Conservation (phyloP, 2,113 vertebrate genomes). For the Notarius lentiginosus region DNA sequence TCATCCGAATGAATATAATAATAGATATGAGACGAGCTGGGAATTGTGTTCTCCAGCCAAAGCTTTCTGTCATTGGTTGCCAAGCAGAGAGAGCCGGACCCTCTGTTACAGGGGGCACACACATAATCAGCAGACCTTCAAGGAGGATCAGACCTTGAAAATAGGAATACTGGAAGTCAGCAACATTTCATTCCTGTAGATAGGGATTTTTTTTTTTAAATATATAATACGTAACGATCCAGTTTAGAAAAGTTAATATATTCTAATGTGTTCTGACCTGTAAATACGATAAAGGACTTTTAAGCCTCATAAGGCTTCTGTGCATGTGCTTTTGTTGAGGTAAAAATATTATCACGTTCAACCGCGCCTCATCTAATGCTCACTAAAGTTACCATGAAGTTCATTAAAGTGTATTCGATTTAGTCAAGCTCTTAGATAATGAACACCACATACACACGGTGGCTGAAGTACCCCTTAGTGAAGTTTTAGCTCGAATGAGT, state of each 20-base stretch:
- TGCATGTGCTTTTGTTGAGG: constrained; percentile 20
- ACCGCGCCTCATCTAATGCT: background rate
- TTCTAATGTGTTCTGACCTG: background rate
- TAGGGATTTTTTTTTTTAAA: background rate
- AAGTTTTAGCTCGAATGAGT: background rate
- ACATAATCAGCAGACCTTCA: background rate
- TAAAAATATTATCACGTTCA: background rate
- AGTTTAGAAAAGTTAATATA: background rate
- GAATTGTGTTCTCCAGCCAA: background rate
- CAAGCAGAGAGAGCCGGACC: background rate
- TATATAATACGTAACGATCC: too few relatives aligned
- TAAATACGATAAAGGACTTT: background rate
- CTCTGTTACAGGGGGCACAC: background rate
- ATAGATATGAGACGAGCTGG: background rate
- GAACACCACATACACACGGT: background rate
- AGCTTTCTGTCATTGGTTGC: background rate
- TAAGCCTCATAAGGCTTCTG: background rate
- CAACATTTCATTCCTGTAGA: constrained; percentile 12
- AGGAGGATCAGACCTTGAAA: background rate
- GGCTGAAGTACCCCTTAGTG: background rate
- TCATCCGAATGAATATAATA: background rate
- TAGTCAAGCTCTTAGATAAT: background rate
- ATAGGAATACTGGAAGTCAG: background rate
- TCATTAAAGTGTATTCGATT: background rate
- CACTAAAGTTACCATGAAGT: background rate